Percentiles rank a stretch among this genome's conserved stretches.
Evolutionary conservation across 1,140 invertebrate species (phyloP).

Genomic region (Bombus superbus): DNA sequence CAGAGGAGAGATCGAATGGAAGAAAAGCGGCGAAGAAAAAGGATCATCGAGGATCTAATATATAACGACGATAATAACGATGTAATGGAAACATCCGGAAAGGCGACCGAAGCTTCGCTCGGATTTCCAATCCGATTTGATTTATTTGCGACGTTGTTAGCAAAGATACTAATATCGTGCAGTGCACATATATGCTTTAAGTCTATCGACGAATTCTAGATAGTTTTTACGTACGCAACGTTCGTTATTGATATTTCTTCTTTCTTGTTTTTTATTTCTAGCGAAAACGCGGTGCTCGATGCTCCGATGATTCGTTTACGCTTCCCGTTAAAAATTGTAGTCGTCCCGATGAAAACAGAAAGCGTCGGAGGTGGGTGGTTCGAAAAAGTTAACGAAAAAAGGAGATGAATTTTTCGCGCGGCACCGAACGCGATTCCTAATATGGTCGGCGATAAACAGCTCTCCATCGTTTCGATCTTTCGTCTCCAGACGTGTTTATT

Average conservation of each 20-base stretch:
- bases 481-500: no score
- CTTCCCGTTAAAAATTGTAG: background rate
- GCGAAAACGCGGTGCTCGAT: background rate
- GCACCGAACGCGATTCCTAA: background rate
- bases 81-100: background rate
- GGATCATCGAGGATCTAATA: background rate
- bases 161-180: background rate
- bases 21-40: background rate
- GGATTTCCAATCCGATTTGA: background rate
- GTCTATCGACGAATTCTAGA: background rate
- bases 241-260: background rate
- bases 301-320: background rate
- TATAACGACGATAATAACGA: background rate
- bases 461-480: no score
- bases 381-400: constrained; percentile 7
- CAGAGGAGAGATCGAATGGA: background rate
- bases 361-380: background rate
- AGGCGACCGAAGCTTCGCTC: background rate
- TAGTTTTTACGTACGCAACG: background rate
- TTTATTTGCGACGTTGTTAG: background rate
- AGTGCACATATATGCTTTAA: no score
- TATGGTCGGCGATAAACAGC: background rate
- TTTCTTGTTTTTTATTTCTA: background rate
- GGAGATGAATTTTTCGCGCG: background rate
- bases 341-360: background rate